Conservation (phyloP, 2,888 invertebrate genomes). For the Himalopsyche japonica region DNA sequence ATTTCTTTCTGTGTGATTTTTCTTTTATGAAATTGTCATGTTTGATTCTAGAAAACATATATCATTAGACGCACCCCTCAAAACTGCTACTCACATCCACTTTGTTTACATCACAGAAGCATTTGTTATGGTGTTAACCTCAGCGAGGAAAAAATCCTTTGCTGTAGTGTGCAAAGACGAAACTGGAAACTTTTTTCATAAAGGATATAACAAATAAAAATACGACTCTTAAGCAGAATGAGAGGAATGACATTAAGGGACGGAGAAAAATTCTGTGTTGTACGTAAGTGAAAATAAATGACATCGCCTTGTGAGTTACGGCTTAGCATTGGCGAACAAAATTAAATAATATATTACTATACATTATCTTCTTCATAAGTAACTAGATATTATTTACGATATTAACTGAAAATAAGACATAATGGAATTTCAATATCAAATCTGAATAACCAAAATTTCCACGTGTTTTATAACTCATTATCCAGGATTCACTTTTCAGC, state of each 20-base stretch:
- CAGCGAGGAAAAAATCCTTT: background rate
- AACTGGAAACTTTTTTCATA: slow-evolving; percentile 1
- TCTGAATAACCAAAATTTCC: too few relatives aligned
- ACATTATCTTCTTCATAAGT: too few relatives aligned
- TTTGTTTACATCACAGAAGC: background rate
- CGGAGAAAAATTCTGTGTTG: background rate
- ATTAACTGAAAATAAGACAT: too few relatives aligned
- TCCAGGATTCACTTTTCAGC: too few relatives aligned
- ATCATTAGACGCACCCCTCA: background rate
- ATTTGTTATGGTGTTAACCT: background rate
- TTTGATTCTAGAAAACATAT: background rate
- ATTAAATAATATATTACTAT: too few relatives aligned
- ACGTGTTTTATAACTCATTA: too few relatives aligned
- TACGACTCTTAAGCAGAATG: background rate
- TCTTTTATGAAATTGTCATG: background rate
- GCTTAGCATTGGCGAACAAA: background rate
- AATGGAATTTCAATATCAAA: too few relatives aligned
- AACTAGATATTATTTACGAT: too few relatives aligned
- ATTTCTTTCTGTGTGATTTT: background rate
- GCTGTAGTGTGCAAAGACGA: background rate
- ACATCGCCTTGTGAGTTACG: background rate
- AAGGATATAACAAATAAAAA: slow-evolving; percentile 12
- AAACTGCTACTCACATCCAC: background rate
- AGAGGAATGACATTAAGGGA: slow-evolving; percentile 1
- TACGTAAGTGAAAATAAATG: slow-evolving; percentile 9